Conservation (phyloP, 2,113 vertebrate genomes). For the Rhea pennata region DNA sequence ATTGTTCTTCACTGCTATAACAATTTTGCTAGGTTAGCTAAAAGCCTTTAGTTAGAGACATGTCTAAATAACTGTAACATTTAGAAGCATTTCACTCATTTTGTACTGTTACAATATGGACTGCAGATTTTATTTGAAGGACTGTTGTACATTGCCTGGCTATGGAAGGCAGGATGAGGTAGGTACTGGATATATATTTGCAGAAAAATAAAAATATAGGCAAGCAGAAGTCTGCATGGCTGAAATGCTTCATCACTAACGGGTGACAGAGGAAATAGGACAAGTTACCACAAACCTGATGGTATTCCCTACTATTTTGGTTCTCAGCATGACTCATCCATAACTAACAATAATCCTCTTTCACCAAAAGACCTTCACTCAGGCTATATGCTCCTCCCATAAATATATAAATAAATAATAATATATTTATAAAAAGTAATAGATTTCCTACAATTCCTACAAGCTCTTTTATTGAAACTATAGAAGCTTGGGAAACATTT, state of each 20-base stretch:
- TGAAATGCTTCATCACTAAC: neutral
- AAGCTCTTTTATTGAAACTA: neutral
- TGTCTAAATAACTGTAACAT: neutral
- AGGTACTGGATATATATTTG: neutral
- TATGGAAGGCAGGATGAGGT: neutral
- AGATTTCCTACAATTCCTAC: neutral
- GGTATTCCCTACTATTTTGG: neutral
- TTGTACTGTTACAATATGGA: neutral
- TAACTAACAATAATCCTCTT: neutral
- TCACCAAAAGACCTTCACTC: neutral
- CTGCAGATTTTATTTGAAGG: neutral
- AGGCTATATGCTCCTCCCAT: neutral
- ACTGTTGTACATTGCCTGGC: neutral
- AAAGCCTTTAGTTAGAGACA: neutral
- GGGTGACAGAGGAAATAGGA: neutral
- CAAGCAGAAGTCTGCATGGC: neutral
- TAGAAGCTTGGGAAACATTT: neutral
- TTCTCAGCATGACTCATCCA: neutral
- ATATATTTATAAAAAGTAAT: neutral
- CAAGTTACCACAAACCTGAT: neutral
- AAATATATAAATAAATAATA: neutral
- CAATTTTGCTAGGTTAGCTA: neutral
- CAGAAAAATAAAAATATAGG: neutral
- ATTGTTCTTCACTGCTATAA: neutral
- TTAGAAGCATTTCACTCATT: neutral